Conservation (phyloP, 1,140 invertebrate species). For the Hyles euphorbiae region DNA sequence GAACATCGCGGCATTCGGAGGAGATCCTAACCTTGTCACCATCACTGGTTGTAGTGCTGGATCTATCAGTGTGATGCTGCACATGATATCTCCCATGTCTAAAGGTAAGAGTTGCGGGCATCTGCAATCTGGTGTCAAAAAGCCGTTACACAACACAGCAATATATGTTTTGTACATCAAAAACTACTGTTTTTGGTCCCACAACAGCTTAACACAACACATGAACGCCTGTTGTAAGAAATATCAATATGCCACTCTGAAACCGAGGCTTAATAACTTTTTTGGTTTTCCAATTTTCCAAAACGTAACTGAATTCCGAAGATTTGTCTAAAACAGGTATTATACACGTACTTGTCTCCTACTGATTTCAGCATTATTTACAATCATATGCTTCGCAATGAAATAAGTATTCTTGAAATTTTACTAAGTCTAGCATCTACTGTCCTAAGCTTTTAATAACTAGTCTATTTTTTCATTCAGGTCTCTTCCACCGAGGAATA, state of each 20-base stretch:
- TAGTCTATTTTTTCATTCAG: constrained; percentile 33
- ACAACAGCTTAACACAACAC: no score
- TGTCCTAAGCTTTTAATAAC: background rate
- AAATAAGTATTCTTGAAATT: background rate
- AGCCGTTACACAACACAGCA: no score
- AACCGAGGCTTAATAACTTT: no score
- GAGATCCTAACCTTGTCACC: constrained; percentile 83
- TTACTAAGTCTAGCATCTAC: background rate
- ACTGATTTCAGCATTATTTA: no score
- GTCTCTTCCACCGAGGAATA: constrained; percentile 82
- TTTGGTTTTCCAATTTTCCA: no score
- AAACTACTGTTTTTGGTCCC: constrained; percentile 17
- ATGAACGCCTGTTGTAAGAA: no score
- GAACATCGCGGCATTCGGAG: constrained; percentile 84
- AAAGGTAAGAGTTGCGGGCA: constrained; percentile 54
- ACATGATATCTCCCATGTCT: constrained; percentile 83
- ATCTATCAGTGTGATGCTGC: constrained; percentile 78
- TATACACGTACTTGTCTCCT: no score
- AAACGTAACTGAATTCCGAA: background rate
- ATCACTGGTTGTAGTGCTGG: constrained; percentile 83
- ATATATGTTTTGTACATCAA: no score
- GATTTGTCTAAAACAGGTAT: no score
- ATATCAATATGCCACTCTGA: no score
- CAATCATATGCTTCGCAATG: no score
- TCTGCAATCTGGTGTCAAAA: no score